phyloP scores from a whole-genome alignment of 2,113 vertebrate species.

The Nycticryphes semicollaris region DNA sequence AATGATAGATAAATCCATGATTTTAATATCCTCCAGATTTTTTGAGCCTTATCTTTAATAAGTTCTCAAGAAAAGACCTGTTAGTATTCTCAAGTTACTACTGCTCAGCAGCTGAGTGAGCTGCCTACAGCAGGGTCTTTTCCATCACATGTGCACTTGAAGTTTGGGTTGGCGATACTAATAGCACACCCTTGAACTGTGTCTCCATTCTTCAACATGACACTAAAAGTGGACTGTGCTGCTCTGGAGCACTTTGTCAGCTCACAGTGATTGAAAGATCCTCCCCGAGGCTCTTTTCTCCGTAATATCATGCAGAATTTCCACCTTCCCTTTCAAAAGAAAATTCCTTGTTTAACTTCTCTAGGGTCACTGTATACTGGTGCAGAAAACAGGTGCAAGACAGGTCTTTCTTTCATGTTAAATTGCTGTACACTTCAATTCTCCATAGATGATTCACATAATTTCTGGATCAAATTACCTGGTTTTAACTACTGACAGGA shows the following conservation, averaged over 20 bases:
- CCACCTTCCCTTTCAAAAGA: constrained; percentile 39
- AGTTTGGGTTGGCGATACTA: constrained; percentile 32
- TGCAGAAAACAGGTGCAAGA: constrained; percentile 24
- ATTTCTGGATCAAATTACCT: constrained; percentile 57
- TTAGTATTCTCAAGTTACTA: background rate
- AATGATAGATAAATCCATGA: background rate
- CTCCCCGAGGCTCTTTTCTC: constrained; percentile 45
- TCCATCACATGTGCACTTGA: constrained; percentile 7
- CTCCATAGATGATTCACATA: constrained; percentile 36
- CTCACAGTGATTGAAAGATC: constrained; percentile 52
- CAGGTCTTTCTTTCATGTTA: constrained; percentile 43
- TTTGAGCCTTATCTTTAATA: background rate
- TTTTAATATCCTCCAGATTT: background rate
- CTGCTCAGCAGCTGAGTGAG: background rate
- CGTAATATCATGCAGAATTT: constrained; percentile 40
- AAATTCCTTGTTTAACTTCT: constrained; percentile 36
- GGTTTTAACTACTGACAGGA: constrained; percentile 52
- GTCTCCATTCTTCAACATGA: constrained; percentile 43
- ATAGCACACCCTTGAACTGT: constrained; percentile 53
- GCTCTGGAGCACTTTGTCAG: constrained; percentile 54
- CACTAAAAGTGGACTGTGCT: constrained; percentile 48
- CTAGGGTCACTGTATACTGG: constrained; percentile 20
- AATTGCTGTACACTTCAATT: constrained; percentile 40
- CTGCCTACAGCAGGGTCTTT: constrained; percentile 1
- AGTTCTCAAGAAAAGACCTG: background rate